phyloP scores from a whole-genome alignment of 2,797 vertebrate genomes.

The Xenops minutus region DNA sequence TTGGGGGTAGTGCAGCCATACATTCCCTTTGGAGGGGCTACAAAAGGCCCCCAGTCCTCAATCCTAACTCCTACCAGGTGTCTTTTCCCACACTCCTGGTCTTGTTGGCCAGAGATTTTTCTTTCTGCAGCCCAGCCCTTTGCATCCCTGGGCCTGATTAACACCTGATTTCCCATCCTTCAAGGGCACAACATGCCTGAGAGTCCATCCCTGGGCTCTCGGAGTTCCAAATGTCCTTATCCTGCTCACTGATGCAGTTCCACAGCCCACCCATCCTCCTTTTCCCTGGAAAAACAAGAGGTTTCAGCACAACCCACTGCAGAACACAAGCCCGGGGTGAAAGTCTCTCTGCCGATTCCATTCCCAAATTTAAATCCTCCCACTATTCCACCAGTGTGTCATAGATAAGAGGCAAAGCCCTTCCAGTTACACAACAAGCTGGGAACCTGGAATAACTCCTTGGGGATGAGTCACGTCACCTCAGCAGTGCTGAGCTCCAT shows the following conservation, averaged over 20 bases:
- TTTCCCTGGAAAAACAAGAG: not conserved
- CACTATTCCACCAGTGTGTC: not conserved
- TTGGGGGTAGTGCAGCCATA: not conserved
- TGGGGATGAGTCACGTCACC: not conserved
- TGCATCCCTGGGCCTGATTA: not conserved
- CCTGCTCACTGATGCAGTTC: not conserved
- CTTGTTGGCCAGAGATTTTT: not conserved
- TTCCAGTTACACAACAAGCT: not conserved
- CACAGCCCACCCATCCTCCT: not conserved
- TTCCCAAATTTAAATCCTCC: not conserved
- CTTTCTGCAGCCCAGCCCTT: not conserved
- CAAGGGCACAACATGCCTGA: not conserved
- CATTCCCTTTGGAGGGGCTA: not conserved
- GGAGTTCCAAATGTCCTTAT: not conserved
- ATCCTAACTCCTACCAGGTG: not conserved
- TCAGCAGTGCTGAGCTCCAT: not conserved
- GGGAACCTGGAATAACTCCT: slow-evolving; percentile 25
- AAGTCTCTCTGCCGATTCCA: not conserved
- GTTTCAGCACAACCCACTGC: not conserved
- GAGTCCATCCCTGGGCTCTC: not conserved
- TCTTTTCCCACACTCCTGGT: not conserved
- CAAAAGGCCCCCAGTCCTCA: not conserved
- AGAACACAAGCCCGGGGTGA: not conserved
- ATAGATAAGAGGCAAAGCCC: not conserved
- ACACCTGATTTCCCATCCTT: not conserved